Base-by-base conservation (phyloP, 2,113 vertebrate species). In the Scatophagus argus region DNA sequence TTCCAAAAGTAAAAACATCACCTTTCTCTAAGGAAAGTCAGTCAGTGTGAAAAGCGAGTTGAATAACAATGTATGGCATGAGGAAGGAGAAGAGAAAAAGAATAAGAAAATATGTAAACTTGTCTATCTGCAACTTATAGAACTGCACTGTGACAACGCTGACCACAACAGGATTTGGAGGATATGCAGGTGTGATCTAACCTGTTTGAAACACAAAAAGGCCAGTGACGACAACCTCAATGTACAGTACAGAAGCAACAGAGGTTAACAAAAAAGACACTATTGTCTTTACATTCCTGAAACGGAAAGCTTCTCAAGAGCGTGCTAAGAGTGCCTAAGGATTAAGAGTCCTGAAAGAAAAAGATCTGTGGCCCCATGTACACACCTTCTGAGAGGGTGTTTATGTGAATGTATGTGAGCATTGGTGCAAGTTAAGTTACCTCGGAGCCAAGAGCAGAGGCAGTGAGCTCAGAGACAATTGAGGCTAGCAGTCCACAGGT, bases 381-480 rank as follows among this genome's bases (percentile, higher is more conserved):
- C 7, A 31, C 8, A 4, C 5, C 0, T 58, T 14, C 6, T 17
- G 49, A 44, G 49, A 44, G 23, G 41, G 23, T 27, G 27, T 60
- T 29, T 47, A 10, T 31, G 21, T 27, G 17, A n/a, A 14, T 17
- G 14, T 9, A 21, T 25, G 23, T 21, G 4, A 55, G 32, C 41
- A 31, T 34, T 8, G 6, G 29, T 6, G 25, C 3, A 19, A 27
- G 4, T 25, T 32, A n/a, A 17, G n/a, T 80, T 94, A 99, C 98
- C 96, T 99, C 98, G 29, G 98, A 99, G 69, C 98, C 98, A 55
- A 99, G 93, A 25, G 98, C 98, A 0, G 98, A 99, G 11, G 97
- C 97, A 0, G 98, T 99, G 73, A 99, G 96, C 76, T 99, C 98
- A 47, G 97, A 99, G 73, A 99, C 98, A 19, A 99, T 98, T 72